phyloP scores from a whole-genome alignment of 2,113 vertebrate genomes.

The Todiramphus chloris region DNA sequence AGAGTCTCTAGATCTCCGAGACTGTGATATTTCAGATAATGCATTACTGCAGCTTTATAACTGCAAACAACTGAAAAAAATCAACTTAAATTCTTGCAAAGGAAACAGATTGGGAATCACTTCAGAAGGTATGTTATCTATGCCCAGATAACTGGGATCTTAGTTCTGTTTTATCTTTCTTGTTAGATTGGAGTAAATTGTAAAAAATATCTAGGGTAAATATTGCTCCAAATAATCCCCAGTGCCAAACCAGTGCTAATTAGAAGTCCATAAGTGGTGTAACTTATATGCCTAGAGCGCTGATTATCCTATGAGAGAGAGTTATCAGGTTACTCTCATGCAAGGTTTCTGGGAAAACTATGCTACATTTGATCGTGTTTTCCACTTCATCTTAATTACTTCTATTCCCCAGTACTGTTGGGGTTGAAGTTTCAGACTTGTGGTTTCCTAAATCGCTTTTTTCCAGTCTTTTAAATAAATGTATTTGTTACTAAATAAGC shows the following conservation, averaged over 20 bases:
- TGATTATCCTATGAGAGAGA: not conserved
- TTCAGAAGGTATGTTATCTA: conserved; percentile 76
- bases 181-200: not conserved
- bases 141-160: not conserved
- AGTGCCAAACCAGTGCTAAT: not conserved
- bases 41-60: conserved; percentile 76
- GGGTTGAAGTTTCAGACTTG: not conserved
- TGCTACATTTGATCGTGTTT: not conserved
- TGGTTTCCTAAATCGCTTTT: not conserved
- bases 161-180: not conserved
- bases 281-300: not conserved
- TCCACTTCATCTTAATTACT: not conserved
- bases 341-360: not conserved
- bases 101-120: conserved; percentile 75
- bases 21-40: conserved; percentile 82
- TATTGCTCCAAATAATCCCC: not conserved
- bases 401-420: not conserved
- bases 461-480: not conserved
- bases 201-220: not conserved
- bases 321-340: not conserved
- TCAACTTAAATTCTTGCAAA: conserved; percentile 77
- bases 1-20: conserved; percentile 78
- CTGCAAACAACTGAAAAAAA: conserved; percentile 79
- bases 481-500: not conserved
- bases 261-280: not conserved